These are phyloP conservation scores for Siphlonurus alternatus DNA, from an alignment of 2,888 invertebrate species.

Conservation along the genomic window DNA sequence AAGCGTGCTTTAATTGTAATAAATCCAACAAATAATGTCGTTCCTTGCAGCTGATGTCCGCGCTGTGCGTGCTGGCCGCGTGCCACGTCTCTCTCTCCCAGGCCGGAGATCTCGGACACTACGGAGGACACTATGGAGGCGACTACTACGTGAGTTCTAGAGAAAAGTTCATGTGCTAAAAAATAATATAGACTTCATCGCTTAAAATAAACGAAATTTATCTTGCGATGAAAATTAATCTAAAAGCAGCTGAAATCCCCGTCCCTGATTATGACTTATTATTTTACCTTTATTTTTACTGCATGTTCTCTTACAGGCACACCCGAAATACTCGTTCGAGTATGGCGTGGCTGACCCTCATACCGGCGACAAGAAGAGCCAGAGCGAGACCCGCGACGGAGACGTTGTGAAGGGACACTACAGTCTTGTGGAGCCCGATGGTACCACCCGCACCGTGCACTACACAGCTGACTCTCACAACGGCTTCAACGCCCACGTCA, in stretches of 20 bases:
- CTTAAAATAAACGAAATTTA: neutral
- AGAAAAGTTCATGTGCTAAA: too few species aligned
- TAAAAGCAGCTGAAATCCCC: too few species aligned
- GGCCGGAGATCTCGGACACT: too few species aligned
- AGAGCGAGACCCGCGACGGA: constrained; percentile 4
- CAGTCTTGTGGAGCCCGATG: constrained; percentile 5
- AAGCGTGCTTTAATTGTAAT: too few species aligned
- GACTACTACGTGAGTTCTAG: neutral
- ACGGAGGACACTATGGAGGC: too few species aligned
- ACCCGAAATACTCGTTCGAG: constrained; percentile 18
- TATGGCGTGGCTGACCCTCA: constrained; percentile 11
- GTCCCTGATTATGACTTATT: too few species aligned
- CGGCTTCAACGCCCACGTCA: constrained; percentile 42
- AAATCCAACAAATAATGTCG: too few species aligned
- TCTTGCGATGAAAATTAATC: neutral
- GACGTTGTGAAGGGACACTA: constrained; percentile 5
- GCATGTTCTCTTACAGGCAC: neutral
- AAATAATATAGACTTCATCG: too few species aligned
- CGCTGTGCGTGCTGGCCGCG: too few species aligned
- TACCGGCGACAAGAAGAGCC: constrained; percentile 6
- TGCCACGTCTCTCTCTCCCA: too few species aligned
- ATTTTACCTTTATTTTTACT: too few species aligned
- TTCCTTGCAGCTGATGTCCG: too few species aligned
- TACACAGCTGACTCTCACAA: constrained; percentile 21
- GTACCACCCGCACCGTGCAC: constrained; percentile 5